Percentiles rank a stretch among this genome's conserved stretches.
phyloP scores from a whole-genome alignment of 2,797 vertebrate genomes.

The Cossypha polioptera region DNA sequence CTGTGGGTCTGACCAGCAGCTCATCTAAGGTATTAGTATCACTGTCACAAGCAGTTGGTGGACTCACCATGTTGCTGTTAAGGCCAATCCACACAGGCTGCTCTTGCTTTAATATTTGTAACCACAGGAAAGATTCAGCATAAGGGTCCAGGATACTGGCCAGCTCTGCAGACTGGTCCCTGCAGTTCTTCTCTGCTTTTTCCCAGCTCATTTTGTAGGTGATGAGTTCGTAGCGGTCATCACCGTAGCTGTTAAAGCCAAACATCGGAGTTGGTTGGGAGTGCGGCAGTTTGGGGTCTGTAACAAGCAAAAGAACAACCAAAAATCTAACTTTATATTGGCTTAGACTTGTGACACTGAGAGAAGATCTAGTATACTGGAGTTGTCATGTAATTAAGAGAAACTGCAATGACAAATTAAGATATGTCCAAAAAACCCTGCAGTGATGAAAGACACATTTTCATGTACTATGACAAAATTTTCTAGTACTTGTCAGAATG shows the following conservation, averaged over 20 bases:
- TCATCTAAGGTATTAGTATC: too few species aligned
- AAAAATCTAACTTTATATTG: neutral
- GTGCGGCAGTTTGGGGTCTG: constrained; percentile 77
- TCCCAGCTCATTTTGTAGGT: constrained; percentile 87
- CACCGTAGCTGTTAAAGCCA: constrained; percentile 75
- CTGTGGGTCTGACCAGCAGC: neutral
- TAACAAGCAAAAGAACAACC: neutral
- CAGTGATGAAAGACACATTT: neutral
- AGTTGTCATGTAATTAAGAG: neutral
- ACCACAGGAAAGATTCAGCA: constrained; percentile 71
- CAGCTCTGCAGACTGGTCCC: constrained; percentile 83
- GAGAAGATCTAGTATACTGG: neutral
- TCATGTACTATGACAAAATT: neutral
- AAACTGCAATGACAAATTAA: neutral
- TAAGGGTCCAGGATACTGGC: constrained; percentile 81
- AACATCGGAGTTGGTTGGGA: constrained; percentile 65
- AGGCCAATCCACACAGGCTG: constrained; percentile 88
- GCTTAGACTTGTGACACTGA: neutral
- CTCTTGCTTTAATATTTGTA: constrained; percentile 72
- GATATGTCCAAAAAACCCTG: neutral
- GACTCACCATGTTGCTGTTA: constrained; percentile 83
- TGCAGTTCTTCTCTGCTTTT: constrained; percentile 85
- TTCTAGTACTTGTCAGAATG: neutral
- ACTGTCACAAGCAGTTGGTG: neutral
- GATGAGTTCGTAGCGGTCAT: constrained; percentile 82